Evolutionary conservation across 2,113 vertebrate genomes (phyloP), one percentile per base, ranked within the genome.

Genomic region (Lichenostomus cassidix): DNA sequence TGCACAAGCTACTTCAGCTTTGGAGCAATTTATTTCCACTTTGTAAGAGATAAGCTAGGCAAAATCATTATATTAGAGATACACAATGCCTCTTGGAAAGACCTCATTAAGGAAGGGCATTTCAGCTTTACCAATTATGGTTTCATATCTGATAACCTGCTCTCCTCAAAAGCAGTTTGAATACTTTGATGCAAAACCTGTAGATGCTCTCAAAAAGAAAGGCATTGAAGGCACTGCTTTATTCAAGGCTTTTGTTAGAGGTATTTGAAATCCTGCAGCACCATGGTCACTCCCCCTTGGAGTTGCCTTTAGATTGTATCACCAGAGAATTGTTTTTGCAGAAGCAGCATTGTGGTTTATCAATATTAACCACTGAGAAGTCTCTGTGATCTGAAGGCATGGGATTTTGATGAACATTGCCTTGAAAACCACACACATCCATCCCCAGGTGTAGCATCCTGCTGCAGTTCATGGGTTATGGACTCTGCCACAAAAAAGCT

Each of bases 201-300:
- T 15, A 73, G 70, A 84, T 25, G 22, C 16, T 71, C 41, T 46
- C 33, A 50, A 78, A 62, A 25, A 69, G 41, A 83, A 87, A 76
- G 16, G 12, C 47, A 82, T 17, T 76, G 52, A 59, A 90, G 87
- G 56, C 37, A 29, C 28, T 27, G 53, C 76, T 77, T 85, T 92
- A 46, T 76, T 87, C 46, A 58, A 41, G 7, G 50, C n/a, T 90
- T 93, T 83, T 94, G 39, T 90, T 55, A 47, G 28, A 77, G 62
- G 52, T 42, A 83, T 79, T 80, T 91, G 37, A 87, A 95, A 91
- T 87, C 74, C 62, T 91, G 27, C 46, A 91, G 81, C 70, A 92
- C 69, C 58, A 37, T 4, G 23, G 78, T 47, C 74, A 83, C 42
- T 76, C 39, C 31, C 12, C 42, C 25, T 46, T 23, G 56, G 31